Conservation (phyloP, 2,113 vertebrate species). For the Planiliza haematocheilus region DNA sequence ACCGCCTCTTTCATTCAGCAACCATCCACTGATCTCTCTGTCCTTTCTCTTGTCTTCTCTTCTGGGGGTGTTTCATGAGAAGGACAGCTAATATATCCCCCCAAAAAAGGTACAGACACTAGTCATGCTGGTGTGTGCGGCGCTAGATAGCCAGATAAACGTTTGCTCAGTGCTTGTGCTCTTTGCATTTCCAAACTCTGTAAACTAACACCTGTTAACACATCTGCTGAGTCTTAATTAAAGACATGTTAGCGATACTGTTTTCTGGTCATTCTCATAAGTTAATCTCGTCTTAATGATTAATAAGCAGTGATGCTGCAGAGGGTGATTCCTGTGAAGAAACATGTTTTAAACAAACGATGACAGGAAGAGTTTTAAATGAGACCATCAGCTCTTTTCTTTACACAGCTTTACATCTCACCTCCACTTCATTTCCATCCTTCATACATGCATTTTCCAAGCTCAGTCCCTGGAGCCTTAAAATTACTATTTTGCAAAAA, state of each 20-base stretch:
- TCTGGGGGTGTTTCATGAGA: slow-evolving; percentile 93
- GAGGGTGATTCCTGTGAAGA: background rate
- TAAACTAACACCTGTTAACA: slow-evolving; percentile 63
- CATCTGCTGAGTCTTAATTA: slow-evolving; percentile 19
- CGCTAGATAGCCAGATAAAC: background rate
- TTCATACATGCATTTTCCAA: slow-evolving; percentile 53
- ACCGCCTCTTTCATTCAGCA: slow-evolving; percentile 77
- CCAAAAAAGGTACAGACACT: slow-evolving; percentile 92
- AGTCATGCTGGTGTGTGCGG: slow-evolving; percentile 62
- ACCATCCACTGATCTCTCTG: slow-evolving; percentile 89
- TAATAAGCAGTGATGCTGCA: background rate
- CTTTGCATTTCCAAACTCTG: slow-evolving; percentile 50
- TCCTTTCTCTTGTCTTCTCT: slow-evolving; percentile 83
- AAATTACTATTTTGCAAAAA: slow-evolving; percentile 29
- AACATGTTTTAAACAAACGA: background rate
- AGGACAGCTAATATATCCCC: slow-evolving; percentile 93
- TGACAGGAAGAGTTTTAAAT: slow-evolving; percentile 11
- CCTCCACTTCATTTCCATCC: slow-evolving; percentile 52
- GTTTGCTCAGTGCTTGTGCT: slow-evolving; percentile 64
- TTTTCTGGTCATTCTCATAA: background rate
- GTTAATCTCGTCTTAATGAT: background rate
- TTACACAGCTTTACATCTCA: slow-evolving; percentile 41
- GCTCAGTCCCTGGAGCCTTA: slow-evolving; percentile 39
- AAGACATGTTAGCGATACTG: too few species aligned
- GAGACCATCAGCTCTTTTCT: slow-evolving; percentile 35